Evolutionary conservation across 2,797 vertebrate species (phyloP).

Genomic region (Parauchenoglanis punctatus): DNA sequence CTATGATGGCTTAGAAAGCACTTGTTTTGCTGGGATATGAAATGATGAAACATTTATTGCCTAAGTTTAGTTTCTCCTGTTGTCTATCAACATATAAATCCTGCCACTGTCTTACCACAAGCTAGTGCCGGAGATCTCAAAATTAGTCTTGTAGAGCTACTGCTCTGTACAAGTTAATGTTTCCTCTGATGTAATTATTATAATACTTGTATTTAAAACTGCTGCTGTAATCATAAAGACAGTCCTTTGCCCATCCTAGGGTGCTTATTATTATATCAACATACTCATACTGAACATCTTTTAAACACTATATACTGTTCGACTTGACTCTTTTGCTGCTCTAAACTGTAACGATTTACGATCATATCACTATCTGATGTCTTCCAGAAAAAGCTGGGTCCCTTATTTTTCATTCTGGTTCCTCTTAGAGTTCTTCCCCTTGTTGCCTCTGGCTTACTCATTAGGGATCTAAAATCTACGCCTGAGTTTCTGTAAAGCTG

Average conservation of each 20-base stretch:
- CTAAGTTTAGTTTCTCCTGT: background rate
- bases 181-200: background rate
- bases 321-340: background rate
- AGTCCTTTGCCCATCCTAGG: background rate
- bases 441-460: background rate
- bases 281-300: background rate
- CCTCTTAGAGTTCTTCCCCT: background rate
- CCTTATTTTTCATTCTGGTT: background rate
- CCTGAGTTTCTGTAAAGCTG: background rate
- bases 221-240: background rate
- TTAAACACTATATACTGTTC: background rate
- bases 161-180: background rate
- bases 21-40: slow-evolving; percentile 7
- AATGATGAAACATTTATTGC: slow-evolving; percentile 12
- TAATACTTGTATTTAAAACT: background rate
- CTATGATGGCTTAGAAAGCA: slow-evolving; percentile 22
- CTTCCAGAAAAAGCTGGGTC: background rate
- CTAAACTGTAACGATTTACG: background rate
- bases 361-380: background rate
- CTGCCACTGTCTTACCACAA: background rate
- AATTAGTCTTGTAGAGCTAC: background rate
- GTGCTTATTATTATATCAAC: background rate
- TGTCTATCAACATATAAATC: slow-evolving; percentile 13
- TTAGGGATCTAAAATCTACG: background rate
- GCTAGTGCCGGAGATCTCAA: background rate